Base-by-base conservation (phyloP, 2,888 invertebrate species). In the Autographa gamma region DNA sequence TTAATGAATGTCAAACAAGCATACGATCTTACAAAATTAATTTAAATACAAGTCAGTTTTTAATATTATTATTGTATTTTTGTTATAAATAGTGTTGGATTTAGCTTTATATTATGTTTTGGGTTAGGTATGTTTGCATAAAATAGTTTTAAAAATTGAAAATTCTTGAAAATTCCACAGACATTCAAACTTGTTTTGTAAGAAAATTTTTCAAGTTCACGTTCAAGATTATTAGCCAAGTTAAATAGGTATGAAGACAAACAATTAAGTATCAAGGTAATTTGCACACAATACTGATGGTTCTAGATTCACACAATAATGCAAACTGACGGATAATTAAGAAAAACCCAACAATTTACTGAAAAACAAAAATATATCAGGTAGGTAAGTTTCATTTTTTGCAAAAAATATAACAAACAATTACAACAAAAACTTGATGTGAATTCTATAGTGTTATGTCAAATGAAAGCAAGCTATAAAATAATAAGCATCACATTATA, bases 231-330 rank as follows among this genome's bases (percentile, higher is more conserved):
- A 34, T 34, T 34, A 34, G 34, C 8, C 38, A 38, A 48, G 48
- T 48, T 5, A 48, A 48, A 48, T n/a, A 5, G n/a, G 6, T 48
- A 48, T 11, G 16, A 7, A 48, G 48, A 48, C n/a, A n/a, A 48
- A 48, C n/a, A 48, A 48, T 48, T 48, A 48, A 48, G 48, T 43
- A 48, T 48, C n/a, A 48, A 48, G 48, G 48, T n/a, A 48, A 48
- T 48, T 48, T n/a, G 48, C 48, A 48, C 48, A 48, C 48, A 48
- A 48, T 48, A 48, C 48, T 48, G 48, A 48, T 48, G 48, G n/a
- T n/a, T 48, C n/a, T n/a, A n/a, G 8, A 7, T 48, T 48, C 48
- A n/a, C 48, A 48, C n/a, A 48, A 48, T 48, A 48, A 48, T 5
- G 48, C 6, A n/a, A 48, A 43, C 16, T 43, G 1, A 43, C 16